Percentiles rank a stretch among this genome's conserved stretches.
phyloP scores from a whole-genome alignment of 2,888 invertebrate species.

The Lepetodrilus schrolli region DNA sequence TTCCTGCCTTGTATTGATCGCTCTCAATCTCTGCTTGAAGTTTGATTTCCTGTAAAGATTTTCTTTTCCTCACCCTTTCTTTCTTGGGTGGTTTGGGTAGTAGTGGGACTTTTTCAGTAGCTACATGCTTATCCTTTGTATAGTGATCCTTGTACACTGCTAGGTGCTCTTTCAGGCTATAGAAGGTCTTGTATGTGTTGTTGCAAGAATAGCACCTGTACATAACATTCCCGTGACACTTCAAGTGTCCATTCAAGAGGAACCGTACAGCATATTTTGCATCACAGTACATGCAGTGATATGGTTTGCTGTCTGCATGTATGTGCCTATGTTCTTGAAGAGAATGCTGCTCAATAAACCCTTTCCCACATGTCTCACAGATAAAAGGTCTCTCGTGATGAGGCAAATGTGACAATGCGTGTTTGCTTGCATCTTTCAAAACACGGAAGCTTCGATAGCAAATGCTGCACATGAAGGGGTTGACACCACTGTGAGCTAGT shows the following conservation, averaged over 20 bases:
- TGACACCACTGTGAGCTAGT: neutral
- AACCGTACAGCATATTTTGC: constrained; percentile 1
- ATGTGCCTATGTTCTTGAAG: neutral
- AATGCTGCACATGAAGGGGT: neutral
- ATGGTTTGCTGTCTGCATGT: neutral
- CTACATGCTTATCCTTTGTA: neutral
- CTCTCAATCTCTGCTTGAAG: neutral
- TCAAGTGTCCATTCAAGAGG: neutral
- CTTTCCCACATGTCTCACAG: constrained; percentile 1
- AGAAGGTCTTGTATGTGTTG: neutral
- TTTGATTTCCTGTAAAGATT: neutral
- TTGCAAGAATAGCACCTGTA: constrained; percentile 5
- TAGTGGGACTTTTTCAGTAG: neutral
- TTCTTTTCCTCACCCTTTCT: neutral
- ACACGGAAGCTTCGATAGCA: neutral
- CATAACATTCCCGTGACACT: neutral
- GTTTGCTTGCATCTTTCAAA: neutral
- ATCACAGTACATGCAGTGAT: neutral
- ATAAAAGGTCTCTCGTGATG: constrained; percentile 11
- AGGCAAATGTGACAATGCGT: neutral
- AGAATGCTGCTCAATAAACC: neutral
- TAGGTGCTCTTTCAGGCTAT: neutral
- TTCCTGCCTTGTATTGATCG: neutral
- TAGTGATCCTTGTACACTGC: neutral
- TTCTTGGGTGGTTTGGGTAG: neutral